Evolutionary conservation across 2,113 vertebrate species (phyloP).

Genomic region (Galemys pyrenaicus): DNA sequence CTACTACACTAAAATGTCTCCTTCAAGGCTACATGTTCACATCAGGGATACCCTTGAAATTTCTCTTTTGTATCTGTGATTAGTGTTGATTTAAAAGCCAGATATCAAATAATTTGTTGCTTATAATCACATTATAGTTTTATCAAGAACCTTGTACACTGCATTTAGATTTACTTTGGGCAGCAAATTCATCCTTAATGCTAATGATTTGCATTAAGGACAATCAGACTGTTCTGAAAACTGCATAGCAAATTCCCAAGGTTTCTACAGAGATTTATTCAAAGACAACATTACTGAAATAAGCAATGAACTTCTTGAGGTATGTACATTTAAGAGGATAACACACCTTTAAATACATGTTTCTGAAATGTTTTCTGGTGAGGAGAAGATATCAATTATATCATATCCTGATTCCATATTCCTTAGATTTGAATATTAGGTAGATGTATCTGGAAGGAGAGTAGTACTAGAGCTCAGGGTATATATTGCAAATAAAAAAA

Average conservation of each 20-base stretch:
- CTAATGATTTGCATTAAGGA: not conserved
- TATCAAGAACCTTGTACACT: not conserved
- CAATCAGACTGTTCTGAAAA: not conserved
- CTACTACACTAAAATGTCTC: not conserved
- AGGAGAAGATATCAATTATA: not conserved
- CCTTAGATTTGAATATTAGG: not conserved
- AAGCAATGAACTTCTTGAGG: not conserved
- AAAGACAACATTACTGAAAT: not conserved
- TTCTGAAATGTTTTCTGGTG: constrained; percentile 27
- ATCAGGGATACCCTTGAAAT: not conserved
- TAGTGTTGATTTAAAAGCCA: constrained; percentile 7
- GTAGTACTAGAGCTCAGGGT: not conserved
- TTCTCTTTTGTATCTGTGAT: not conserved
- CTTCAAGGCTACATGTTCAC: not conserved
- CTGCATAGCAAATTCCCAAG: not conserved
- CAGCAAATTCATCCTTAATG: not conserved
- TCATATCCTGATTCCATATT: not conserved
- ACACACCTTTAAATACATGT: not conserved
- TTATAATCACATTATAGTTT: constrained; percentile 22
- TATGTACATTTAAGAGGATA: not conserved
- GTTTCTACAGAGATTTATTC: not conserved
- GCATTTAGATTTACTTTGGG: constrained; percentile 49
- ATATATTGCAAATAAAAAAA: not conserved
- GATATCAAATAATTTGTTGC: not conserved
- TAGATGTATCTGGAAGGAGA: not conserved